Conservation (phyloP, 2,113 vertebrate species). For the Psephotus haematonotus region DNA sequence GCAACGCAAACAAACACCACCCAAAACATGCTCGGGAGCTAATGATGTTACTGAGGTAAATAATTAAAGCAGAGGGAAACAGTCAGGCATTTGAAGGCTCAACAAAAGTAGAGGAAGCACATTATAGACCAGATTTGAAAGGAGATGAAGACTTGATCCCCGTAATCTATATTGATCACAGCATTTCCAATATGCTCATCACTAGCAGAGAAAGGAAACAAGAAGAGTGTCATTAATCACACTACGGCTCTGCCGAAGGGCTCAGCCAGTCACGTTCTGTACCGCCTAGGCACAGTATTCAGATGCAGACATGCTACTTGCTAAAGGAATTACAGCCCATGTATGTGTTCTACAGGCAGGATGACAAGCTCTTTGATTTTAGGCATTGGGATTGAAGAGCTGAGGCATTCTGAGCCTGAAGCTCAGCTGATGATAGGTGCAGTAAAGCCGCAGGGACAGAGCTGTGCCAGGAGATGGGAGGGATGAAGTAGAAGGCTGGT, state of each 20-base stretch:
- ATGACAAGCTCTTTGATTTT: not conserved
- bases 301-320: not conserved
- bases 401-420: not conserved
- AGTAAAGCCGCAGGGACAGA: accelerated
- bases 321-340: not conserved
- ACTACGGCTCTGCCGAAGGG: not conserved
- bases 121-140: not conserved
- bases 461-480: not conserved
- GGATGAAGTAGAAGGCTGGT: not conserved
- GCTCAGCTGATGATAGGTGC: not conserved
- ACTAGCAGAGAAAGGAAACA: not conserved
- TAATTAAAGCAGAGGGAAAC: not conserved
- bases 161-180: not conserved
- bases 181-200: not conserved
- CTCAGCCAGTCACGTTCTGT: not conserved
- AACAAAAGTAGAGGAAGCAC: not conserved
- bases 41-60: not conserved
- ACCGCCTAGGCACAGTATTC: accelerated
- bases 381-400: not conserved
- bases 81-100: not conserved
- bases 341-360: not conserved
- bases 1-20: not conserved
- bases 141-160: not conserved
- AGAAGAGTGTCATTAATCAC: not conserved
- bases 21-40: not conserved